Base-by-base conservation (phyloP, 2,888 invertebrate species). In the Heliconius hortense region DNA sequence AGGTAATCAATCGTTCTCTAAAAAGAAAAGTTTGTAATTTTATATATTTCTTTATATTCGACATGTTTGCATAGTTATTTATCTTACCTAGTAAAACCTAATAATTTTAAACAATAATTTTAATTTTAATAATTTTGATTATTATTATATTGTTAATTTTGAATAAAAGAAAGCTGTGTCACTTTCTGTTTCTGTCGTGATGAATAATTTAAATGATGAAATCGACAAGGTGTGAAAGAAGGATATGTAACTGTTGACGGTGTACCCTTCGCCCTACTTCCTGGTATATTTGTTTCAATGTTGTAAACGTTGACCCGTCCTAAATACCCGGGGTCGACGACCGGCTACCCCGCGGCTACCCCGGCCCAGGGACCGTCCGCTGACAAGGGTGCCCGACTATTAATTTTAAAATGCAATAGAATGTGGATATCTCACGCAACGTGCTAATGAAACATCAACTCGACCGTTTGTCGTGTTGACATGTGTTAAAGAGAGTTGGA, bases 371-470 rank as follows among this genome's bases (percentile, higher is more conserved):
- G 80, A 80, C 84, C 84, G 83, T 82, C 84, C 84, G 86, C 81
- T 89, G 90, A 91, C 90, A 91, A 88, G 92, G 93, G 92, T 89
- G 88, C 88, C 83, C 82, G 81, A 80, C 87, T 86, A 90, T 92
- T 92, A 89, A 91, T 90, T 91, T 90, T 89, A 89, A 92, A 92
- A 90, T 88, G 88, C 86, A 87, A 84, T 85, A 87, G 85, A 89
- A 90, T 89, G 90, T 87, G 86, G 82, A 84, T 83, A 80, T 81
- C 81, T 82, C 91, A 92, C 90, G 91, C 92, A 82, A 90, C 77
- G 78, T 76, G 60, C 71, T 77, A 79, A 78, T 76, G 77, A 77
- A 76, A 79, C 68, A 64, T 66, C 62, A 64, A 76, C 74, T 62
- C 35, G 35, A 72, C 24, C 73, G 64, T 76, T 76, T 76, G 69